These are phyloP conservation scores for Natrix natrix DNA, from an alignment of 2,797 vertebrate genomes.

Conservation along the genomic window DNA sequence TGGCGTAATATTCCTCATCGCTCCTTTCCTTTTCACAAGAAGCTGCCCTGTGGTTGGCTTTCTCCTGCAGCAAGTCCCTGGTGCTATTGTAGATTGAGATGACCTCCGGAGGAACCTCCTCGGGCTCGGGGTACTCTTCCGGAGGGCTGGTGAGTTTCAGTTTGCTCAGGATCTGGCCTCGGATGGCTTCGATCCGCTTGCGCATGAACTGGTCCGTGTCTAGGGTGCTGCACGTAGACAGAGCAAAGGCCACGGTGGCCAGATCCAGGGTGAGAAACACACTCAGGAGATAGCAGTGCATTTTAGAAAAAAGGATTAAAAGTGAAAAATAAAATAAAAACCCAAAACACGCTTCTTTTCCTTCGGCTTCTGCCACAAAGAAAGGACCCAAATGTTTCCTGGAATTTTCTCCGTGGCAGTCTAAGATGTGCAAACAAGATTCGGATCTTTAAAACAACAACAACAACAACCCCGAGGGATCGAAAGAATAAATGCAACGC, in stretches of 20 bases:
- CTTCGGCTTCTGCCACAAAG: not conserved
- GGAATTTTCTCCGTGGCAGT: not conserved
- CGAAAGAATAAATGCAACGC: not conserved
- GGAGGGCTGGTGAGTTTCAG: constrained; percentile 91
- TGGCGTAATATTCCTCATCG: constrained; percentile 97
- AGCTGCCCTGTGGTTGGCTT: constrained; percentile 89
- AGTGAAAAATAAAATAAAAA: constrained; percentile 50
- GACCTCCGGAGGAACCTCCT: constrained; percentile 91
- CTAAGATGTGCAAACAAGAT: not conserved
- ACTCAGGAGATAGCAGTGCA: constrained; percentile 86
- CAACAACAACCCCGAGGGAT: not conserved
- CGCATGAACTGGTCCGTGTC: constrained; percentile 96
- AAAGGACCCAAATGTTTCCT: not conserved
- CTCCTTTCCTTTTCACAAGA: constrained; percentile 92
- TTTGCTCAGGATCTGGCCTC: constrained; percentile 96
- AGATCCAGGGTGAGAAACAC: constrained; percentile 86
- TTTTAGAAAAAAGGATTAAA: constrained; percentile 72
- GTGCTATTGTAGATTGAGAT: constrained; percentile 98
- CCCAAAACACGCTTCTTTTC: constrained; percentile 26
- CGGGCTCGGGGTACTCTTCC: constrained; percentile 88
- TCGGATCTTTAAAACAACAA: not conserved
- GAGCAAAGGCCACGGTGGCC: constrained; percentile 81
- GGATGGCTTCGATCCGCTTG: constrained; percentile 93
- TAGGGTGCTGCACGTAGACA: constrained; percentile 96
- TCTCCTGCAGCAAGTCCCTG: constrained; percentile 93